Evolutionary conservation across 2,888 invertebrate species (phyloP).

Genomic region (Globia sparganii): DNA sequence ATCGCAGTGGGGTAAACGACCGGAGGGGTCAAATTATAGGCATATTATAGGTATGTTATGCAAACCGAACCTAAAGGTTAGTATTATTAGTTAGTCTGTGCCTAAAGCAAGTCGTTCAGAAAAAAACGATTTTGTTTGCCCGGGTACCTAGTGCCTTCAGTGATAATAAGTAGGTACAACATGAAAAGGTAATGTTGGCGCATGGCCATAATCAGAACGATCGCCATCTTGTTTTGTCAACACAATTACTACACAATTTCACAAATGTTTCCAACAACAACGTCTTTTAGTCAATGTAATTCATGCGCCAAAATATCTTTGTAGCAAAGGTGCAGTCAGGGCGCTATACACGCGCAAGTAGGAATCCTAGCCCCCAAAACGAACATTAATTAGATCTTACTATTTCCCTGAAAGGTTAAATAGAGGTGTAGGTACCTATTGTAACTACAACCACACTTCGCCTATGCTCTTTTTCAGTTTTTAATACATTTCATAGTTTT

Average conservation of each 20-base stretch:
- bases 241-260: background rate
- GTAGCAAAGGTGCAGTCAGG: background rate
- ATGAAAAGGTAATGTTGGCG: background rate
- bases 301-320: background rate
- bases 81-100: no score
- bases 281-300: no score
- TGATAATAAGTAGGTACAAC: background rate
- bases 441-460: background rate
- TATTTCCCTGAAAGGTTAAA: no score
- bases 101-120: no score
- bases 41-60: no score
- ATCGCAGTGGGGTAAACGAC: no score
- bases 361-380: background rate
- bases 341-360: background rate
- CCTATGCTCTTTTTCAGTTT: background rate
- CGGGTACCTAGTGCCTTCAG: no score
- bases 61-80: no score
- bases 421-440: background rate
- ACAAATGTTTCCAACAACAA: no score
- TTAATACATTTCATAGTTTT: background rate
- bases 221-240: conserved; percentile 4
- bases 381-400: background rate
- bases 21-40: no score
- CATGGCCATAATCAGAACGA: background rate
- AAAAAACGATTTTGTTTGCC: no score